Conservation (phyloP, 2,797 vertebrate genomes). For the Rhodeus uyekii region DNA sequence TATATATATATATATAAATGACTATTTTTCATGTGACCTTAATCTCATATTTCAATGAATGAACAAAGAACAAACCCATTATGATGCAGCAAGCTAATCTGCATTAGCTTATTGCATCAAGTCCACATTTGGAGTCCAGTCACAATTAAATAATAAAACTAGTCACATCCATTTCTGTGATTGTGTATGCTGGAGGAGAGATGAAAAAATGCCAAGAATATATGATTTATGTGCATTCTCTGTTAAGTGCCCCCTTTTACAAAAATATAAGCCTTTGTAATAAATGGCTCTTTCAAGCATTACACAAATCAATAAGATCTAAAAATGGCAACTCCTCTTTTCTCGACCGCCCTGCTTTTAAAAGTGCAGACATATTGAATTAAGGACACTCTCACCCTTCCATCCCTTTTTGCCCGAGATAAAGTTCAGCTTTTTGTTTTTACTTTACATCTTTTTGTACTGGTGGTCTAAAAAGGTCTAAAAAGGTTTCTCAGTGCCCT, state of each 20-base stretch:
- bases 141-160: conserved; percentile 37
- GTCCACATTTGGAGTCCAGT: conserved; percentile 13
- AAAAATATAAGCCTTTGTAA: conserved; percentile 78
- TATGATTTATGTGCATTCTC: conserved; percentile 75
- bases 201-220: conserved; percentile 48
- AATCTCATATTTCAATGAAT: conserved; percentile 8
- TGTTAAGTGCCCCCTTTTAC: conserved; percentile 69
- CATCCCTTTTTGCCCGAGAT: conserved; percentile 27
- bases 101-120: conserved; percentile 40
- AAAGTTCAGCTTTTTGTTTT: conserved; percentile 37
- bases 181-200: conserved; percentile 58
- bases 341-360: conserved; percentile 39
- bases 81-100: conserved; percentile 20
- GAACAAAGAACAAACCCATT: conserved; percentile 11
- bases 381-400: conserved; percentile 46
- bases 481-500: background rate
- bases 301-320: conserved; percentile 74
- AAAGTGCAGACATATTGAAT: conserved; percentile 56
- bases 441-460: background rate
- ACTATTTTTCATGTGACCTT: background rate
- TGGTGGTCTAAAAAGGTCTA: background rate
- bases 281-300: conserved; percentile 78
- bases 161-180: conserved; percentile 53
- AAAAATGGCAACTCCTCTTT: conserved; percentile 65
- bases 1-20: background rate